Conservation (phyloP, 1,140 invertebrate species). For the Luehdorfia chinensis region DNA sequence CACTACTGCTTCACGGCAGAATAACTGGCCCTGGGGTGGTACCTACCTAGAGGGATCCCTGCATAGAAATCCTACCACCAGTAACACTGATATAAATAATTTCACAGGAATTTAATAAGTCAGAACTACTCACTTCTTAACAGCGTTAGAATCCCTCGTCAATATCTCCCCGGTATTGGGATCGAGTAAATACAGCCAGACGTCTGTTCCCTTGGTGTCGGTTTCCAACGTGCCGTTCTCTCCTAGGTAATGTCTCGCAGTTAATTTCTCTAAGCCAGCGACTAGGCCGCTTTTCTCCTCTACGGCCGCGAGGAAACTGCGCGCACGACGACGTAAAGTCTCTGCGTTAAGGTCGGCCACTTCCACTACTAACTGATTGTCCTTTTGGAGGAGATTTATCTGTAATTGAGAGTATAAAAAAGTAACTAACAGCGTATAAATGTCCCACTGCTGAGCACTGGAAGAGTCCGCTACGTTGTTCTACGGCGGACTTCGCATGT, state of each 20-base stretch:
- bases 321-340: conserved; percentile 80
- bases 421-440: conserved; percentile 11
- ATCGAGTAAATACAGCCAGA: conserved; percentile 92
- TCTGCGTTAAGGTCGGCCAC: conserved; percentile 87
- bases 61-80: no score
- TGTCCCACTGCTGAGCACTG: no score
- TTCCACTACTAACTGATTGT: conserved; percentile 87
- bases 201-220: conserved; percentile 86
- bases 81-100: no score
- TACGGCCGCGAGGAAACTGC: conserved; percentile 82
- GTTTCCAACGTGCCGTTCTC: conserved; percentile 86
- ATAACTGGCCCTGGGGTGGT: no score
- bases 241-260: conserved; percentile 81
- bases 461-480: no score
- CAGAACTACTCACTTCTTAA: conserved; percentile 82
- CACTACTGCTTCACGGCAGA: no score
- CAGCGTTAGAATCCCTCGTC: conserved; percentile 81
- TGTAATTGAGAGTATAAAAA: no score
- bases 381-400: conserved; percentile 71
- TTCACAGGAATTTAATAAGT: no score
- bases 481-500: no score
- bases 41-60: no score
- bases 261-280: conserved; percentile 87
- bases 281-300: conserved; percentile 86
- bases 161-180: conserved; percentile 87